phyloP scores from a whole-genome alignment of 1,140 invertebrate species.

The Wasmannia auropunctata region DNA sequence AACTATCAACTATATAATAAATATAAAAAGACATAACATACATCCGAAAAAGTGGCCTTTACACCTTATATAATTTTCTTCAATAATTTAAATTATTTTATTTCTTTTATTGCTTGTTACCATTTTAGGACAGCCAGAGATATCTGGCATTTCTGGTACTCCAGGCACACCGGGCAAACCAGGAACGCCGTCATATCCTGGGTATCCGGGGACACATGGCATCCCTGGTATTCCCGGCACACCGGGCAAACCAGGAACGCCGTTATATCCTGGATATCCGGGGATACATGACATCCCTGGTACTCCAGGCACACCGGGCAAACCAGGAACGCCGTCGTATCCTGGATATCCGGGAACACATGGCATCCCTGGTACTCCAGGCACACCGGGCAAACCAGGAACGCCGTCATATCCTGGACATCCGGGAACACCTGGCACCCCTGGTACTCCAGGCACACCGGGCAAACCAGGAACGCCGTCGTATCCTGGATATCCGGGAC shows the following conservation, averaged over 20 bases:
- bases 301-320: conserved; percentile 79
- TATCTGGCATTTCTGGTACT: conserved; percentile 39
- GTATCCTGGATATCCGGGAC: neutral
- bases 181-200: conserved; percentile 70
- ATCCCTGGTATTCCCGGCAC: conserved; percentile 57
- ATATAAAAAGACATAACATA: no score
- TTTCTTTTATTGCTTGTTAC: no score
- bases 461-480: neutral
- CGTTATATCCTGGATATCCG: conserved; percentile 70
- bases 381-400: conserved; percentile 68
- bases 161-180: conserved; percentile 65
- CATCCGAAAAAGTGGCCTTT: no score
- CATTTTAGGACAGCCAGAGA: neutral
- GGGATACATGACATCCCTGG: conserved; percentile 60
- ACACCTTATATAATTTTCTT: no score
- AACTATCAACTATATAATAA: no score
- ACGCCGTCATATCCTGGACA: conserved; percentile 71
- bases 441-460: conserved; percentile 80
- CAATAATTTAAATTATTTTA: no score
- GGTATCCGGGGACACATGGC: conserved; percentile 54
- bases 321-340: conserved; percentile 62
- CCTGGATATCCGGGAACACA: conserved; percentile 70
- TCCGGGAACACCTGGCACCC: conserved; percentile 33
- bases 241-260: conserved; percentile 68
- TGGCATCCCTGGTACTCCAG: conserved; percentile 79